Conservation (phyloP, 2,113 vertebrate genomes). For the Sceloporus tristichus region DNA sequence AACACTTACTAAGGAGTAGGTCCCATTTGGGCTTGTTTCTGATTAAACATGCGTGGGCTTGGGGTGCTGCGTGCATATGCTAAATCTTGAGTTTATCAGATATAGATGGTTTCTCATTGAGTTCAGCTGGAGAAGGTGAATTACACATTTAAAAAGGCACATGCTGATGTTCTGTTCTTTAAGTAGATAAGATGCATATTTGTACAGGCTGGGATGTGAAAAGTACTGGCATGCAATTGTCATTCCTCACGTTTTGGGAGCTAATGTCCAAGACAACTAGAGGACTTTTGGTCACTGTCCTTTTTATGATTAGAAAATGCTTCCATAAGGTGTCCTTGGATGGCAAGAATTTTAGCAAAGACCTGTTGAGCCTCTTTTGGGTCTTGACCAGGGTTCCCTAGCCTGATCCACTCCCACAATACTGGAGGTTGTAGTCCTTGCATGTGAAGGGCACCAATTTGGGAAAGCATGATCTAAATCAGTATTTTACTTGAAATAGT, state of each 20-base stretch:
- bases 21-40: not conserved
- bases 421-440: not conserved
- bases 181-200: not conserved
- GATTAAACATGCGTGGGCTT: not conserved
- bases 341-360: slow-evolving; percentile 7
- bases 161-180: not conserved
- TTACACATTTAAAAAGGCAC: not conserved
- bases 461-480: not conserved
- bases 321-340: not conserved
- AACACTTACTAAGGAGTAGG: not conserved
- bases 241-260: not conserved
- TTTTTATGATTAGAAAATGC: not conserved
- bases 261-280: not conserved
- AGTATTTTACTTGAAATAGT: not conserved
- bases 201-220: not conserved
- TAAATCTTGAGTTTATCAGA: not conserved
- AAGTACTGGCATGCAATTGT: not conserved
- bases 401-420: too few species aligned
- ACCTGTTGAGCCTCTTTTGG: not conserved
- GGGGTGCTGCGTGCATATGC: not conserved
- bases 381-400: too few species aligned
- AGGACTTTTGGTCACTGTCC: not conserved
- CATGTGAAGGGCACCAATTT: not conserved
- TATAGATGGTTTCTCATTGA: not conserved
- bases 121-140: not conserved